Percentiles rank a stretch among this genome's conserved stretches.
Conservation (phyloP, 2,888 invertebrate genomes). For the Griposia aprilina region DNA sequence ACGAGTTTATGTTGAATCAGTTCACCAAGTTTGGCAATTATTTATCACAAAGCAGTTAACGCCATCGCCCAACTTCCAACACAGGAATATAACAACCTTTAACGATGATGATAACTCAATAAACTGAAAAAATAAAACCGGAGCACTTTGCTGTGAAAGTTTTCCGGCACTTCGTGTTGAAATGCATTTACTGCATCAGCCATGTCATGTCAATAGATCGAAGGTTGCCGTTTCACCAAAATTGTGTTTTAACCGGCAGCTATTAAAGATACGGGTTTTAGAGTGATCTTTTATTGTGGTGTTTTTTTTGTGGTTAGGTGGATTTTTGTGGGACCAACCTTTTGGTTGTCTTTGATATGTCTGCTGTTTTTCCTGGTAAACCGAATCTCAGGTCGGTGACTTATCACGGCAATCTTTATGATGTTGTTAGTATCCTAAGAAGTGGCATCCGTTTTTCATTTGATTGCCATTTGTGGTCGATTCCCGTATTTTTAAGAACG, state of each 20-base stretch:
- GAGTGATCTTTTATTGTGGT: slow-evolving; percentile 6
- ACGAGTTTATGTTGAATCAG: neutral
- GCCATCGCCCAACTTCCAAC: neutral
- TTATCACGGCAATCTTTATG: too few relatives aligned
- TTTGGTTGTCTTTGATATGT: neutral
- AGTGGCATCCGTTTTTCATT: neutral
- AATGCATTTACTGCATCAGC: slow-evolving; percentile 63
- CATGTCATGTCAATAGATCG: slow-evolving; percentile 56
- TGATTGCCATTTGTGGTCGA: neutral
- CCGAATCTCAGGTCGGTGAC: neutral
- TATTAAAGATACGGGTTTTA: slow-evolving; percentile 23
- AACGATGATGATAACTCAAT: slow-evolving; percentile 21
- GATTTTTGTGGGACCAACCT: too few relatives aligned
- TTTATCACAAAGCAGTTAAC: neutral
- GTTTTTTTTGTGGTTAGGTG: neutral
- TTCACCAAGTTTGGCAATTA: neutral
- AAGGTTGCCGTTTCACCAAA: slow-evolving; percentile 49
- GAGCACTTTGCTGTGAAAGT: slow-evolving; percentile 40
- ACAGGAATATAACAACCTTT: neutral
- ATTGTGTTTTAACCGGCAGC: slow-evolving; percentile 55
- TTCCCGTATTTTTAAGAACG: neutral
- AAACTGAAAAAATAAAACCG: slow-evolving; percentile 28
- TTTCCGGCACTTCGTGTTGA: slow-evolving; percentile 42
- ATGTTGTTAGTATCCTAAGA: neutral
- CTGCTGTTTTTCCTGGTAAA: too few relatives aligned